A percentile compares a stretch with the other conserved stretches of the same genome.
Conservation (phyloP, 2,797 vertebrate species). For the Aldrovandia affinis region DNA sequence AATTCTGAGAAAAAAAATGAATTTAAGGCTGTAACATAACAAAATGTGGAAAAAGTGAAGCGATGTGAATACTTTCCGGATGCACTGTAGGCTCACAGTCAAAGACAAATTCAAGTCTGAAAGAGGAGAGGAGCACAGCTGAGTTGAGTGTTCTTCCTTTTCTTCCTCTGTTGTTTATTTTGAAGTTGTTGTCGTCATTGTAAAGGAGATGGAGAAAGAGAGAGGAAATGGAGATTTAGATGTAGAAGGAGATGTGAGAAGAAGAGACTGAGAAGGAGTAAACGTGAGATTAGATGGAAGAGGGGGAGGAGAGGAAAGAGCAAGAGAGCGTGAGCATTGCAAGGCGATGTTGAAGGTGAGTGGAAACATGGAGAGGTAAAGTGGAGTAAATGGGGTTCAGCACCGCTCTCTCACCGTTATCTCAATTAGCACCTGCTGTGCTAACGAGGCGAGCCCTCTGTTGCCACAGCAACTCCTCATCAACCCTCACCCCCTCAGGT, state of each 20-base stretch:
- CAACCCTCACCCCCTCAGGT: conserved; percentile 67
- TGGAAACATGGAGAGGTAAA: conserved; percentile 43
- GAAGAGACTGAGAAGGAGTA: conserved; percentile 11
- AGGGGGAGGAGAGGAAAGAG: background rate
- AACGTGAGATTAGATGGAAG: background rate
- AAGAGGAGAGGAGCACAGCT: too few relatives aligned
- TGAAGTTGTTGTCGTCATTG: conserved; percentile 41
- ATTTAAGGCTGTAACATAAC: too few relatives aligned
- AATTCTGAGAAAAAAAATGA: too few relatives aligned
- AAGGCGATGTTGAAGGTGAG: background rate
- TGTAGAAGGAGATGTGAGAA: background rate
- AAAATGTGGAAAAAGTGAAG: too few relatives aligned
- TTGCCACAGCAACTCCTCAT: conserved; percentile 72
- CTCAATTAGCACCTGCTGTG: conserved; percentile 82
- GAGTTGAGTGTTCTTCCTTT: too few relatives aligned
- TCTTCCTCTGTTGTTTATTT: too few relatives aligned
- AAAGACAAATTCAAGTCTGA: too few relatives aligned
- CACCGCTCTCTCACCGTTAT: conserved; percentile 66
- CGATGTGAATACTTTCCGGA: too few relatives aligned
- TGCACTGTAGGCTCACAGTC: too few relatives aligned
- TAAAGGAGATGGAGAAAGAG: conserved; percentile 50
- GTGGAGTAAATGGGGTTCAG: conserved; percentile 59
- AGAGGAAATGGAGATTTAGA: conserved; percentile 26
- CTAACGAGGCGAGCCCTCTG: conserved; percentile 73
- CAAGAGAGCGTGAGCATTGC: background rate